Percentiles rank a stretch among this genome's conserved stretches.
phyloP scores from a whole-genome alignment of 2,113 vertebrate species.

The Varanus salvator region DNA sequence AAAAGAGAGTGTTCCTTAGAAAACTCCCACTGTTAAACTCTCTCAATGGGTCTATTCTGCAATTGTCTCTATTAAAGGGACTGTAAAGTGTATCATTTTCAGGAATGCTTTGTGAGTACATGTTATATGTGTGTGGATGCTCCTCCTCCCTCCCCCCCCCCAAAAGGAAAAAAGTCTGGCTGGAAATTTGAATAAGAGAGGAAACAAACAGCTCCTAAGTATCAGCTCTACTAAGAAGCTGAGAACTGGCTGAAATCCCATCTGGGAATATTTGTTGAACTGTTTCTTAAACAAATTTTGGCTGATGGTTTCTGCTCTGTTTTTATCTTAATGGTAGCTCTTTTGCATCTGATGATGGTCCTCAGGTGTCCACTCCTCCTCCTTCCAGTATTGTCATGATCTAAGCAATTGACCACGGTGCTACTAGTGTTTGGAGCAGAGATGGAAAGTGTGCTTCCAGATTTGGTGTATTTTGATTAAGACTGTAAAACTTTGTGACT shows the following conservation, averaged over 20 bases:
- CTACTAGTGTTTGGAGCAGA: neutral
- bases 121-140: conserved; percentile 5
- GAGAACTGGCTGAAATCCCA: neutral
- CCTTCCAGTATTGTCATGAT: no score
- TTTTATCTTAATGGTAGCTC: neutral
- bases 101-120: neutral
- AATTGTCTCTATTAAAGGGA: conserved; percentile 32
- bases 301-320: neutral
- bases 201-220: neutral
- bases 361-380: neutral
- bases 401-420: neutral
- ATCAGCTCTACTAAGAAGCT: neutral
- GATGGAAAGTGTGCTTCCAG: neutral
- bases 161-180: neutral
- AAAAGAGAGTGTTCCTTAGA: conserved; percentile 33
- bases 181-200: neutral
- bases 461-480: neutral
- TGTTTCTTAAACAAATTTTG: neutral
- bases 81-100: conserved; percentile 55
- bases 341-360: neutral
- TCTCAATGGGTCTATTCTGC: conserved; percentile 35
- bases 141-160: neutral
- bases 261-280: neutral
- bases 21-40: neutral
- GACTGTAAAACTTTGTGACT: neutral